A percentile compares a stretch with the other conserved stretches of the same genome.
These are phyloP conservation scores for Campaea margaritaria DNA, from an alignment of 2,888 invertebrate species.

Conservation along the genomic window DNA sequence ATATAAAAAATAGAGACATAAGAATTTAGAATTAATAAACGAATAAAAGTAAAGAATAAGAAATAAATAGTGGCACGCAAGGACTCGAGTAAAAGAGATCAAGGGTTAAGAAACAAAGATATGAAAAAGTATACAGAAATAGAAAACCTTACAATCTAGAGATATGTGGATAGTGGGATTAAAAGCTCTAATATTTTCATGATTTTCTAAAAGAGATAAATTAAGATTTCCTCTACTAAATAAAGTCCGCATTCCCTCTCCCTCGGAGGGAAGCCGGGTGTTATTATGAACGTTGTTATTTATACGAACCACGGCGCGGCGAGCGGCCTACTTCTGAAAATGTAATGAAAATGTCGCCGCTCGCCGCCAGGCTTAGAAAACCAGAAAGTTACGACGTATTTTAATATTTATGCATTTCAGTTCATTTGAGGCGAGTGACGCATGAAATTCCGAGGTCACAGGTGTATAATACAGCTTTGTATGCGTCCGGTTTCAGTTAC, in stretches of 20 bases:
- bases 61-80: too few species aligned
- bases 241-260: not conserved
- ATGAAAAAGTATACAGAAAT: too few species aligned
- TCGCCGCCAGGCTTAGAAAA: constrained; percentile 8
- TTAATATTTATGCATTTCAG: constrained; percentile 17
- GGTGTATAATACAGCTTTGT: too few species aligned
- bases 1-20: too few species aligned
- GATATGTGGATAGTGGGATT: too few species aligned
- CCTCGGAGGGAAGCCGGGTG: constrained; percentile 2
- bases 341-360: constrained; percentile 22
- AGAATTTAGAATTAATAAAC: too few species aligned
- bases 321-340: constrained; percentile 20
- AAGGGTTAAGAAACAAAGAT: too few species aligned
- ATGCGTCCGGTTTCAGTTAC: too few species aligned
- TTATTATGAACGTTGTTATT: constrained; percentile 14
- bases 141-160: too few species aligned
- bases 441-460: not conserved
- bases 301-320: not conserved
- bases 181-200: not conserved
- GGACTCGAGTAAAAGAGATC: too few species aligned
- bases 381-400: constrained; percentile 5
- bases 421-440: constrained; percentile 1
- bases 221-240: constrained; percentile 2
- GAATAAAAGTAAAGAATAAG: too few species aligned
- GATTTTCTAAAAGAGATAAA: constrained; percentile 2